Percentiles rank a stretch among this genome's conserved stretches.
These are phyloP conservation scores for Mactromeris polynyma DNA, from an alignment of 2,888 invertebrate species.

Conservation along the genomic window DNA sequence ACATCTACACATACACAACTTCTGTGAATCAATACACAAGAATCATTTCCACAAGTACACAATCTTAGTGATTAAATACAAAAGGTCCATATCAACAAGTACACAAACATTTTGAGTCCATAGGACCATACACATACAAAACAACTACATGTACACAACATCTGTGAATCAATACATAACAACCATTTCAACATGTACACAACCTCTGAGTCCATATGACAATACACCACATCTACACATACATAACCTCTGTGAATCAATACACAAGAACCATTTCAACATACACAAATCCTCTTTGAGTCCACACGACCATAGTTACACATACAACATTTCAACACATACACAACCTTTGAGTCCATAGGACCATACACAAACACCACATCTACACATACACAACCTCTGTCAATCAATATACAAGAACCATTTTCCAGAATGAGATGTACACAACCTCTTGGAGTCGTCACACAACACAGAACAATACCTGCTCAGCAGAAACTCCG, in stretches of 20 bases:
- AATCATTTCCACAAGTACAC: neutral
- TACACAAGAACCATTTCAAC: neutral
- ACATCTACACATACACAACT: neutral
- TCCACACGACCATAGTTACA: neutral
- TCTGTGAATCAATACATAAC: too few species aligned
- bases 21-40: neutral
- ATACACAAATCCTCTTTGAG: neutral
- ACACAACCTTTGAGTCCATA: neutral
- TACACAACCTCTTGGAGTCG: neutral
- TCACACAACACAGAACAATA: neutral
- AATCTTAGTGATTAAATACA: neutral
- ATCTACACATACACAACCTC: neutral
- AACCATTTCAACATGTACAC: too few species aligned
- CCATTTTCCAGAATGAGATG: neutral
- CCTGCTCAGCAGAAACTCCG: slow-evolving; percentile 29
- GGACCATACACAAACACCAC: too few species aligned
- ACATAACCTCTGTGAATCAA: neutral
- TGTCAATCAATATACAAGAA: neutral
- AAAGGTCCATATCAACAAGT: neutral
- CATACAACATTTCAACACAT: neutral
- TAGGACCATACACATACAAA: too few species aligned
- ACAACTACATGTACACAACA: neutral
- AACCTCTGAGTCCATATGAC: neutral
- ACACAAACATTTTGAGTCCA: too few species aligned
- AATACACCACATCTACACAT: neutral